These are phyloP conservation scores for Ia io DNA, from an alignment of 2,113 vertebrate species.

Conservation along the genomic window DNA sequence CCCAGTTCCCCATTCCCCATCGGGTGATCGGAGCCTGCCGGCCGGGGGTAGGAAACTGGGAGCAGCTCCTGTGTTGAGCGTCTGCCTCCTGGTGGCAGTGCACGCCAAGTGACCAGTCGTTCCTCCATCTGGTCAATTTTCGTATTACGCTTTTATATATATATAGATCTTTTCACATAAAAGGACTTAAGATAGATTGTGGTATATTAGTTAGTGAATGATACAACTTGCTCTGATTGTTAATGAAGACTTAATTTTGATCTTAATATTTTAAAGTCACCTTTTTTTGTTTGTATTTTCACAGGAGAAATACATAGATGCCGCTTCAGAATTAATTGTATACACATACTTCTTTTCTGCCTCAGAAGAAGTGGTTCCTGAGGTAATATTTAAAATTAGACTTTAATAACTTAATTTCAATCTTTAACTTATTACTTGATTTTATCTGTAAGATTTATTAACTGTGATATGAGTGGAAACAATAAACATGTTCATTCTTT, in stretches of 20 bases:
- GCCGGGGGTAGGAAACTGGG: too few relatives aligned
- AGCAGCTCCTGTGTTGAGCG: too few relatives aligned
- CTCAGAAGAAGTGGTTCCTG: conserved; percentile 91
- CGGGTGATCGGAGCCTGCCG: too few relatives aligned
- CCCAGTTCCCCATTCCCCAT: too few relatives aligned
- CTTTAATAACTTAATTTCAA: neutral
- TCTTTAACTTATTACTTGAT: neutral
- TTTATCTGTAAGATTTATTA: neutral
- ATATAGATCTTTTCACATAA: neutral
- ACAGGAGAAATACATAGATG: conserved; percentile 96
- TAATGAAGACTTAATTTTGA: neutral
- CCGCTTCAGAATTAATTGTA: conserved; percentile 96
- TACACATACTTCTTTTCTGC: conserved; percentile 98
- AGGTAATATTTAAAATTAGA: conserved; percentile 83
- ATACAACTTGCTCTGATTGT: neutral
- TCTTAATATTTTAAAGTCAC: neutral
- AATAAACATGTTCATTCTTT: neutral
- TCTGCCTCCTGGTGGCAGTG: too few relatives aligned
- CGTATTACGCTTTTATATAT: too few relatives aligned
- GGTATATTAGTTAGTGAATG: neutral
- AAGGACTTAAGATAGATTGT: neutral
- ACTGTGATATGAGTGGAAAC: neutral
- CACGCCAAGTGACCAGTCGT: too few relatives aligned
- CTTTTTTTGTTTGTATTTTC: conserved; percentile 63
- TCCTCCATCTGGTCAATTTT: too few relatives aligned